Evolutionary conservation across 2,113 vertebrate genomes (phyloP).

Genomic region (Bubalus kerabau): DNA sequence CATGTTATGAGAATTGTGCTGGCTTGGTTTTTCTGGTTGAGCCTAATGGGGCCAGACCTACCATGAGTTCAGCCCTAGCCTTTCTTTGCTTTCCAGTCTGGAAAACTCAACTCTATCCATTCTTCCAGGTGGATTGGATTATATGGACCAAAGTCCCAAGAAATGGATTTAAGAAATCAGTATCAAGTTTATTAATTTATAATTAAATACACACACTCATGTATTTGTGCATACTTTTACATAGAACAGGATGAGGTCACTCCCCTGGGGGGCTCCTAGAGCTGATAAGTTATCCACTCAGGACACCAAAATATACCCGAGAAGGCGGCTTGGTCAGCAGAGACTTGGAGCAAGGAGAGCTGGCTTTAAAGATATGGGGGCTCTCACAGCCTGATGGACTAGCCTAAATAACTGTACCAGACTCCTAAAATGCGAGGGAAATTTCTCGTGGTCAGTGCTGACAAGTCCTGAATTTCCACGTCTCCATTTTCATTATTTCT

Average conservation of each 20-base stretch:
- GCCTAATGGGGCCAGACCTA: background rate
- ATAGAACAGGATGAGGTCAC: background rate
- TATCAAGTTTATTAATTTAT: background rate
- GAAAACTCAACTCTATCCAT: background rate
- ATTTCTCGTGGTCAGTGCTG: background rate
- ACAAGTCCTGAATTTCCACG: background rate
- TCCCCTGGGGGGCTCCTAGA: too few species aligned
- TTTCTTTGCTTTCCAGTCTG: background rate
- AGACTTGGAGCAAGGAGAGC: background rate
- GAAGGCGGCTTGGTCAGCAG: background rate
- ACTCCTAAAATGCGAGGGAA: background rate
- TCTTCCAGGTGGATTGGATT: background rate
- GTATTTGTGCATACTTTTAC: background rate
- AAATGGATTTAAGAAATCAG: background rate
- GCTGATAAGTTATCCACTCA: too few species aligned
- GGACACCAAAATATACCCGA: background rate
- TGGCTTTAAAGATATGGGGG: background rate
- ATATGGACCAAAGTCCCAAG: background rate
- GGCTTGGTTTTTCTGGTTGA: background rate
- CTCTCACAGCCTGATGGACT: background rate
- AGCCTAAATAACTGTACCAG: background rate
- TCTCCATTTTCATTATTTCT: slow-evolving; percentile 22
- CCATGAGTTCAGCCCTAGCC: too few species aligned
- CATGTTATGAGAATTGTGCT: background rate
- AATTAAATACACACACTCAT: background rate